Base-by-base conservation (phyloP, 2,888 invertebrate genomes). In the Pimpla rufipes region DNA sequence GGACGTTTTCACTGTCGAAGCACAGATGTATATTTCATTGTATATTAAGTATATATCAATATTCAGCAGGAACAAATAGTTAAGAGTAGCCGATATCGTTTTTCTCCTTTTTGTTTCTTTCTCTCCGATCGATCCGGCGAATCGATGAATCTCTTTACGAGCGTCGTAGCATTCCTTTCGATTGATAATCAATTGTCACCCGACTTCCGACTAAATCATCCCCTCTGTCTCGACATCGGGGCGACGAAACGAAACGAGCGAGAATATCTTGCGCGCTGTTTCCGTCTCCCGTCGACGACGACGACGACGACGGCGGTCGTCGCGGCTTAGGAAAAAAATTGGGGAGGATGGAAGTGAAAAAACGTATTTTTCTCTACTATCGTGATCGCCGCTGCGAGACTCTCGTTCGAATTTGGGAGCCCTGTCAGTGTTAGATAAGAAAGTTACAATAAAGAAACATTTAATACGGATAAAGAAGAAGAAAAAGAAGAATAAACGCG, bases 21-120 rank as follows among this genome's bases (percentile, higher is more conserved):
- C 91, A 89, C 89, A 89, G 87, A 89, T 92, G 92, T 92, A 91
- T 92, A 91, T 92, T 83, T 91, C 88, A 91, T 89, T 92, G 91
- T 92, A 91, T 90, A 91, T 91, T 90, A 90, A 90, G 87, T 85
- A 80, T 85, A 80, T 90, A 90, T 80, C 77, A 42, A 80, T 77
- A 80, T 77, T 74, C 77, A 80, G 68, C 77, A 70, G 37, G 75
- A 84, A 77, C 57, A 66, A 68, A 76, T 77, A 83, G 80, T 86
- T 89, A 88, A 87, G 85, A 86, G 75, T 88, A 87, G 85, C 73
- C 77, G 78, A 82, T 75, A 83, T 68, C 47, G 29, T 66, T 79
- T 75, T 23, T 80, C 75, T 74, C n/a, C n/a, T 42, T 68, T 57
- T 57, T 76, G 42, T 85, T 18, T 78, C 37, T 68, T 73, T 80